Percentiles rank a stretch among this genome's conserved stretches.
These are phyloP conservation scores for Choloepus didactylus DNA, from an alignment of 2,797 vertebrate genomes.

Conservation along the genomic window DNA sequence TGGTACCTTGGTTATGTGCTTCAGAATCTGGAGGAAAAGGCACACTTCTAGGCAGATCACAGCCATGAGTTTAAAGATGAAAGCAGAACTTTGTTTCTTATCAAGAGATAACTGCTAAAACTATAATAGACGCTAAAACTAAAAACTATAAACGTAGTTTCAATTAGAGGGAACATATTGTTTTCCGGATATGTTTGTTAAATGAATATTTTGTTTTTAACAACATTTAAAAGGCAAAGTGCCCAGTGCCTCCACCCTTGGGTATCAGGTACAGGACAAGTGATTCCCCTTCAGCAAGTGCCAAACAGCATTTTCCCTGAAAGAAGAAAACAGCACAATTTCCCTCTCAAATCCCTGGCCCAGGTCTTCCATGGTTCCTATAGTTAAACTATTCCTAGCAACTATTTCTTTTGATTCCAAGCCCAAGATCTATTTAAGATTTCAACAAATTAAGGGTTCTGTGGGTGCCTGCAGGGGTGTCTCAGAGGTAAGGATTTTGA, in stretches of 20 bases:
- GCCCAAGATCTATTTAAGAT: not conserved
- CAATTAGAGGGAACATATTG: not conserved
- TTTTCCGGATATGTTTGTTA: not conserved
- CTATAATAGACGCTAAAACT: not conserved
- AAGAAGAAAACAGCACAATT: not conserved
- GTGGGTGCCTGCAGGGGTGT: not conserved
- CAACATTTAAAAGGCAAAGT: not conserved
- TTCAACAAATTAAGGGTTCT: not conserved
- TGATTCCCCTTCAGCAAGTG: not conserved
- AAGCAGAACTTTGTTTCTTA: not conserved
- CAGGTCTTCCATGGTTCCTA: not conserved
- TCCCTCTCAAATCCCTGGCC: not conserved
- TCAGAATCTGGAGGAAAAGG: not conserved
- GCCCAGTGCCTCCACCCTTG: not conserved
- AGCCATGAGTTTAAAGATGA: not conserved
- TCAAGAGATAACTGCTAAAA: not conserved
- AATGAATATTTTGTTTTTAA: not conserved
- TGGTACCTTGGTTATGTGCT: not conserved
- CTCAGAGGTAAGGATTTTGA: not conserved
- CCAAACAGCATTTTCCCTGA: not conserved
- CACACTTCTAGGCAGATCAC: not conserved
- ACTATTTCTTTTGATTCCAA: slow-evolving; percentile 1
- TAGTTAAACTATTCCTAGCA: not conserved
- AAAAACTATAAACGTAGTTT: not conserved
- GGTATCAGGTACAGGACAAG: not conserved